Conservation (phyloP, 2,888 invertebrate species). For the Maniola hyperantus region DNA sequence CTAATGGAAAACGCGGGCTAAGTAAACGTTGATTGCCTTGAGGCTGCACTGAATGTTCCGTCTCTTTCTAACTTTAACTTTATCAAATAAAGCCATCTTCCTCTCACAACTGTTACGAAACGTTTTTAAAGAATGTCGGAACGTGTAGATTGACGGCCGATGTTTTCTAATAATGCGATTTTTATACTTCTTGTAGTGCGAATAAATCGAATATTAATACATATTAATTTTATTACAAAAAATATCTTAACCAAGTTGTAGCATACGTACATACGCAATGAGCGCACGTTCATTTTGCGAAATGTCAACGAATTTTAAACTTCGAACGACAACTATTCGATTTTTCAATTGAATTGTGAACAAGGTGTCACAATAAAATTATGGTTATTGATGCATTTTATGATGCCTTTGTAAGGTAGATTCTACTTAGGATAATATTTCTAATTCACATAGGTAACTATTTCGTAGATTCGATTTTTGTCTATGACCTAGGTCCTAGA, state of each 20-base stretch:
- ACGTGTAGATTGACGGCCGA: slow-evolving; percentile 51
- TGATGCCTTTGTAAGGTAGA: too few species aligned
- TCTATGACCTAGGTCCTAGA: too few species aligned
- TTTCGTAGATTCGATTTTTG: too few species aligned
- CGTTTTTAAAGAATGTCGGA: slow-evolving; percentile 59
- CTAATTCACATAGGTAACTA: too few species aligned
- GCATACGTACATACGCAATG: slow-evolving; percentile 8
- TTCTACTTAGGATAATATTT: too few species aligned
- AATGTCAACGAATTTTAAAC: slow-evolving; percentile 22
- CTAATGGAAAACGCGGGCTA: slow-evolving; percentile 62
- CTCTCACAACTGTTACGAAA: slow-evolving; percentile 52
- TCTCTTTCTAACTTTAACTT: slow-evolving; percentile 48
- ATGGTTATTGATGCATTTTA: too few species aligned
- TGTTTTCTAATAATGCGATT: slow-evolving; percentile 46
- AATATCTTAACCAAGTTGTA: slow-evolving; percentile 8
- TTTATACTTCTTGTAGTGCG: slow-evolving; percentile 33
- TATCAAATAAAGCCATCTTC: slow-evolving; percentile 49
- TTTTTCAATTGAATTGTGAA: not conserved
- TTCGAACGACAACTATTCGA: slow-evolving; percentile 2
- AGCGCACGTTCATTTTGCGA: slow-evolving; percentile 8
- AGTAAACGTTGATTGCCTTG: slow-evolving; percentile 80
- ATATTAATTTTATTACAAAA: slow-evolving; percentile 22
- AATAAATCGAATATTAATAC: slow-evolving; percentile 26
- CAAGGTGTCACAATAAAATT: too few species aligned
- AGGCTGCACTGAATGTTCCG: slow-evolving; percentile 53